Conservation (phyloP, 2,888 invertebrate genomes). For the Piscicola geometra region DNA sequence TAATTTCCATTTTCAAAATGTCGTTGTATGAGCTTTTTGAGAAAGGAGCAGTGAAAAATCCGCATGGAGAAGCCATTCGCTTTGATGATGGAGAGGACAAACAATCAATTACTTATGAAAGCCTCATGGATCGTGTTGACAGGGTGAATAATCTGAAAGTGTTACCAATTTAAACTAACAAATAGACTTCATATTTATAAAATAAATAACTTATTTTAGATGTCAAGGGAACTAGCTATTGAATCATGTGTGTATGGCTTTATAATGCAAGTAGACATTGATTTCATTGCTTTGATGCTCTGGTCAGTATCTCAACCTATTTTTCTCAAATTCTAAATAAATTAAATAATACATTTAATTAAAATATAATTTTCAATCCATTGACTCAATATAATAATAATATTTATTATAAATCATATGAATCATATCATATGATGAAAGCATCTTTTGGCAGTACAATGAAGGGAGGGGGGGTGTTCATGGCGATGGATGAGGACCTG, state of each 20-base stretch:
- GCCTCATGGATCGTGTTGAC: background rate
- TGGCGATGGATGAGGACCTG: background rate
- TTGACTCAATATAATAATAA: too few species aligned
- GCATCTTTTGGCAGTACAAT: background rate
- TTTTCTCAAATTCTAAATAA: background rate
- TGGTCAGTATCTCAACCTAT: background rate
- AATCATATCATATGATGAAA: too few species aligned
- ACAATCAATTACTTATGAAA: background rate
- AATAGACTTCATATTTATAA: background rate
- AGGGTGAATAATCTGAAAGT: background rate
- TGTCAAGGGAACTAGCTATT: background rate
- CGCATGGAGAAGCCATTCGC: conserved; percentile 1
- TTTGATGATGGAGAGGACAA: conserved; percentile 6
- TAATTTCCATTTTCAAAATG: background rate
- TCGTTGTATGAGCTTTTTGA: conserved; percentile 16
- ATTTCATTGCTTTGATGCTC: background rate
- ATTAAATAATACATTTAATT: background rate
- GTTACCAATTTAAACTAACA: background rate
- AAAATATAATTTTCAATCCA: too few species aligned
- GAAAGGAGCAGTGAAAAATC: background rate
- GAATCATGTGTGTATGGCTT: background rate
- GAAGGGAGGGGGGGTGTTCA: background rate
- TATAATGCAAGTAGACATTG: background rate
- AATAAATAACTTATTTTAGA: background rate
- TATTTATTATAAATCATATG: too few species aligned